Conservation (phyloP, 2,888 invertebrate genomes). For the Xestia c-nigrum region DNA sequence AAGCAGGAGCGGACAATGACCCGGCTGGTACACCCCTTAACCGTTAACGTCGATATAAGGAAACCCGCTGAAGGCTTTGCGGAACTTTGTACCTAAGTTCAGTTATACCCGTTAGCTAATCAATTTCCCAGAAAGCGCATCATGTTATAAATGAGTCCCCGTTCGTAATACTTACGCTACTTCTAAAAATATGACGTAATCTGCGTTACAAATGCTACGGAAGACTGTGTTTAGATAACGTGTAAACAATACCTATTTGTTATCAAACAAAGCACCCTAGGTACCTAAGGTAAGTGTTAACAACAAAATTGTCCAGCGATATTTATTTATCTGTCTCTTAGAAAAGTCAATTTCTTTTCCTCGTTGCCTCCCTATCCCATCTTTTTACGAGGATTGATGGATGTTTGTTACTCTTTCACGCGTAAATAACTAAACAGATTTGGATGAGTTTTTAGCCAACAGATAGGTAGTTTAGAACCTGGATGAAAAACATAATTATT, state of each 20-base stretch:
- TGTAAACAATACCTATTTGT: conserved; percentile 21
- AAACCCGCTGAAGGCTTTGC: conserved; percentile 81
- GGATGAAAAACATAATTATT: no score
- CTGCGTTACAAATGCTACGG: conserved; percentile 19
- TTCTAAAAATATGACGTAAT: conserved; percentile 27
- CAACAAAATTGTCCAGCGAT: not conserved
- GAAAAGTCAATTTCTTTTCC: conserved; percentile 4
- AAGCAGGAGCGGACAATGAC: conserved; percentile 83
- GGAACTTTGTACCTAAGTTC: conserved; percentile 59
- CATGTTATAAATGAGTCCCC: conserved; percentile 16
- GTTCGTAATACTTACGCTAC: conserved; percentile 18
- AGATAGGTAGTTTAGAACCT: no score
- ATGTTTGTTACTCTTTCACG: no score
- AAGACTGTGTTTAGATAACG: conserved; percentile 23
- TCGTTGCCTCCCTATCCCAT: conserved; percentile 5
- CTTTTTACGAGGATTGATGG: no score
- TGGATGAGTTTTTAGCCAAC: no score
- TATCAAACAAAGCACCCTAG: conserved; percentile 42
- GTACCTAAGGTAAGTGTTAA: not conserved
- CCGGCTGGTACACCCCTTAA: conserved; percentile 81
- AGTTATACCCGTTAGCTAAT: conserved; percentile 51
- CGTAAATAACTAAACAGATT: no score
- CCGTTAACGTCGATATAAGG: conserved; percentile 88
- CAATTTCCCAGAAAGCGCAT: conserved; percentile 43
- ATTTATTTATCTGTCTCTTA: not conserved